Percentiles rank a stretch among this genome's conserved stretches.
Conservation (phyloP, 2,113 vertebrate species). For the Cairina moschata region DNA sequence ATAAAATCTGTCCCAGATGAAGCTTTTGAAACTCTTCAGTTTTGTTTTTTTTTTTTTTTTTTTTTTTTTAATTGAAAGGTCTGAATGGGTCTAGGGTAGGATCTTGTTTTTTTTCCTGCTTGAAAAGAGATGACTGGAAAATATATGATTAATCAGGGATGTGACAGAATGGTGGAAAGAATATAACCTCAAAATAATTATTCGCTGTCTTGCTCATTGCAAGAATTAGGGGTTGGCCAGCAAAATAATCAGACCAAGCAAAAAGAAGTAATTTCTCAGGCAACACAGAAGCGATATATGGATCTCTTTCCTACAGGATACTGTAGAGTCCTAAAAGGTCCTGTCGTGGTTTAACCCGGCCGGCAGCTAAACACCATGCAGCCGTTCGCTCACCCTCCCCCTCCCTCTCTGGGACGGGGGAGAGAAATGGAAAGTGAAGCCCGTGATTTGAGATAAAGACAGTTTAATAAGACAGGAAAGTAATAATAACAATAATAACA, state of each 20-base stretch:
- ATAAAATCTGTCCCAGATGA: not conserved
- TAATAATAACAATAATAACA: no score
- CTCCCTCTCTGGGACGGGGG: no score
- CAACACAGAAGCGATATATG: not conserved
- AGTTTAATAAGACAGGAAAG: no score
- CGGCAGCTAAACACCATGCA: no score
- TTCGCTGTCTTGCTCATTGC: not conserved
- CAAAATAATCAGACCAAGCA: not conserved
- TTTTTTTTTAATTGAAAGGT: not conserved
- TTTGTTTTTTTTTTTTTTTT: not conserved
- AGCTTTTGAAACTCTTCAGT: not conserved
- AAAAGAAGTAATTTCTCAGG: not conserved
- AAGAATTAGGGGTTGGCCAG: not conserved
- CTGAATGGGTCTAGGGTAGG: not conserved
- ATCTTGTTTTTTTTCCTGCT: not conserved
- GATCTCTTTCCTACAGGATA: not conserved
- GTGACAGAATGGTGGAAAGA: not conserved
- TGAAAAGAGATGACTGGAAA: not conserved
- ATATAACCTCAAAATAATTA: not conserved
- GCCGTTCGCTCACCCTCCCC: no score
- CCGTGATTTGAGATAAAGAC: no score
- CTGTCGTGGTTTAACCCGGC: no score
- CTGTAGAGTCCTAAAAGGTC: rapidly evolving
- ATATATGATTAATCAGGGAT: not conserved
- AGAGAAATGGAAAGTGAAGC: no score